Percentiles rank a stretch among this genome's conserved stretches.
These are phyloP conservation scores for Xiphophorus birchmanni DNA, from an alignment of 2,797 vertebrate species.

Conservation along the genomic window DNA sequence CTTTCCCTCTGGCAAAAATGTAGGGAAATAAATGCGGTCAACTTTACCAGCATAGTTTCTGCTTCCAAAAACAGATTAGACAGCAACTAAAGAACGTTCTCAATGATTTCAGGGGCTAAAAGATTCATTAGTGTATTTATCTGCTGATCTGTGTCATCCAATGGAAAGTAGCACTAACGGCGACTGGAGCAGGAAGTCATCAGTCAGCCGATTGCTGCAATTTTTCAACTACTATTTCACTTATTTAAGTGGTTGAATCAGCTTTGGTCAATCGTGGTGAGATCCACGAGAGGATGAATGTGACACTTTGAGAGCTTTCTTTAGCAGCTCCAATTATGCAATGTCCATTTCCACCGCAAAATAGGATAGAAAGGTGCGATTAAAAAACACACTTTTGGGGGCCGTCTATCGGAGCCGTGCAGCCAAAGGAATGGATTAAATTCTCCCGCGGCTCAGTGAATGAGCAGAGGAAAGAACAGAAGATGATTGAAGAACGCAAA, in stretches of 20 bases:
- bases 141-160: slow-evolving; percentile 35
- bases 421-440: slow-evolving; percentile 39
- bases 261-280: slow-evolving; percentile 28
- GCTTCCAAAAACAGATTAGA: slow-evolving; percentile 52
- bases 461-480: slow-evolving; percentile 46
- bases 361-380: background rate
- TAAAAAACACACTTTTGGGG: slow-evolving; percentile 17
- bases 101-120: slow-evolving; percentile 35
- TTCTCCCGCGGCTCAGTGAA: slow-evolving; percentile 37
- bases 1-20: slow-evolving; percentile 45
- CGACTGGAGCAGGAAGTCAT: slow-evolving; percentile 54
- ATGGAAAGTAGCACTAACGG: background rate
- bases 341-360: slow-evolving; percentile 18
- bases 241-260: background rate
- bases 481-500: slow-evolving; percentile 45
- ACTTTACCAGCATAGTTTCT: slow-evolving; percentile 41
- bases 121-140: slow-evolving; percentile 67
- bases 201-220: slow-evolving; percentile 54
- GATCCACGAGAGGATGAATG: slow-evolving; percentile 22
- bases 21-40: slow-evolving; percentile 47
- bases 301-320: slow-evolving; percentile 7
- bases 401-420: slow-evolving; percentile 15
- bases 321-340: slow-evolving; percentile 7
- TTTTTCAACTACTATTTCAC: slow-evolving; percentile 60
- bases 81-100: slow-evolving; percentile 38